Base-by-base conservation (phyloP, 2,113 vertebrate species). In the Phrynosoma blainvillii region DNA sequence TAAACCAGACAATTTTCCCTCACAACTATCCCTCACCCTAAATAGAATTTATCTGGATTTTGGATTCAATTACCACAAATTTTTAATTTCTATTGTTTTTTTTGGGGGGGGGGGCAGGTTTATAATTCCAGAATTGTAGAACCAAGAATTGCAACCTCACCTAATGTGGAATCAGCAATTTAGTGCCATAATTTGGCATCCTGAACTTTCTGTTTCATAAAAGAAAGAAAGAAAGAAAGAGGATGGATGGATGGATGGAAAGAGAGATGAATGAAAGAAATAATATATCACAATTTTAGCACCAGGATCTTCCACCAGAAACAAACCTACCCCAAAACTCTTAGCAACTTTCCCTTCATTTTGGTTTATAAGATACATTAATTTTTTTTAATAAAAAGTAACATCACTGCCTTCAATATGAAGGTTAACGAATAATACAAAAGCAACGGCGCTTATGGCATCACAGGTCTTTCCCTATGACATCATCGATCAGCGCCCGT, bases 361-460 rank as follows among this genome's bases (percentile, higher is more conserved):
- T 81, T 65, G 68, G 71, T 82, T 83, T 74, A 66, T 30, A 62
- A 70, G 85, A 70, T 86, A 79, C 76, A 80, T 30, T 13, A 3
- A 27, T n/a, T 85, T 42, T 62, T 82, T 88, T 83, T 77, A 77
- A 88, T 77, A 68, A 88, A 88, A 88, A 88, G 80, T 42, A 88
- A 66, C 42, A 88, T 77, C 42, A 83, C 5, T 73, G 75, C 87
- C 87, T 88, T 88, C 87, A 88, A 88, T 88, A 88, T 88, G 87
- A 88, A 88, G 87, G 80, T 76, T 88, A 75, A 75, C 66, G 73
- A 82, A 12, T 3, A 42, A 54, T 68, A 68, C 25, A 76, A 68
- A 82, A 32, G 36, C 42, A 82, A n/a, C 25, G 20, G 54, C 25
- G 56, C 47, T 56, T 42, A 56, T 3, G 78, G 75, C 11, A 21